Conservation (phyloP, 2,113 vertebrate species). For the Neoarius graeffei region DNA sequence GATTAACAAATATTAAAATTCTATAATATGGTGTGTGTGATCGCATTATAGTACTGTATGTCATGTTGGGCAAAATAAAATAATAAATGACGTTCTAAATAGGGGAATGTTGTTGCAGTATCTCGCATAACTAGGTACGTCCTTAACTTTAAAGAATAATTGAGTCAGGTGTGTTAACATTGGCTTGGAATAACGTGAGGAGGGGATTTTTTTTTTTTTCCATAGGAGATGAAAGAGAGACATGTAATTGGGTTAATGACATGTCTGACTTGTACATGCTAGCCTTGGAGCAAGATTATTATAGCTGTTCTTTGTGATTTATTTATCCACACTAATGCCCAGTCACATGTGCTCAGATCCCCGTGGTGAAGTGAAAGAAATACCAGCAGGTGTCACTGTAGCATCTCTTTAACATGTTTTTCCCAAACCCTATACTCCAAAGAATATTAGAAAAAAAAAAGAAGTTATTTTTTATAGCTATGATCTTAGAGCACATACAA, state of each 20-base stretch:
- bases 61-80: neutral
- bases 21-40: neutral
- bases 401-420: conserved; percentile 17
- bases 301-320: neutral
- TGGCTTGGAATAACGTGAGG: neutral
- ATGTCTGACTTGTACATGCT: neutral
- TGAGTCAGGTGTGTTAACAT: neutral
- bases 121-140: neutral
- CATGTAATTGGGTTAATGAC: neutral
- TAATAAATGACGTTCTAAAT: neutral
- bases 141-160: neutral
- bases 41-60: neutral
- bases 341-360: neutral
- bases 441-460: conserved; percentile 28
- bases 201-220: neutral
- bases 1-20: neutral
- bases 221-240: neutral
- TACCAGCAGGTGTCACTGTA: conserved; percentile 56
- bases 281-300: neutral
- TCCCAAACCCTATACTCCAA: neutral
- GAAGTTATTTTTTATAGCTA: neutral
- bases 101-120: neutral
- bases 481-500: neutral
- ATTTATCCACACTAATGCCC: neutral
- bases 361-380: neutral